A percentile compares a stretch with the other conserved stretches of the same genome.
phyloP scores from a whole-genome alignment of 2,797 vertebrate genomes.

The Parauchenoglanis ngamensis region DNA sequence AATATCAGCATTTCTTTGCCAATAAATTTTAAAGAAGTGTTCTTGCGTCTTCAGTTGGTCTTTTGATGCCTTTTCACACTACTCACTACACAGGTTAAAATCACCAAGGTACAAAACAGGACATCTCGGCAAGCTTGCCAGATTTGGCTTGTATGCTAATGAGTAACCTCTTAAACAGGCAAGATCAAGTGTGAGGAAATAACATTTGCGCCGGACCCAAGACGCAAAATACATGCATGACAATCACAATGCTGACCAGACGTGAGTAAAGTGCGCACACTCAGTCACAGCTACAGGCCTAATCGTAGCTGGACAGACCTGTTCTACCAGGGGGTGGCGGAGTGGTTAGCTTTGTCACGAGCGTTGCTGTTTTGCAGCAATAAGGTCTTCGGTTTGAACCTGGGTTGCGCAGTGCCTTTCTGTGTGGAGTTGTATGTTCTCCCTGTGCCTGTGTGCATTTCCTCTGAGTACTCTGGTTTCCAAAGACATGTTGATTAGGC shows the following conservation, averaged over 20 bases:
- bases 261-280: background rate
- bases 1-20: constrained; percentile 41
- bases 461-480: too few species aligned
- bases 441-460: too few species aligned
- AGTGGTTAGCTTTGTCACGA: too few species aligned
- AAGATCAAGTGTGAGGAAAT: background rate
- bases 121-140: background rate
- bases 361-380: too few species aligned
- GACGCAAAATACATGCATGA: background rate
- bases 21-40: constrained; percentile 36
- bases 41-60: background rate
- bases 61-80: background rate
- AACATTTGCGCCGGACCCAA: background rate
- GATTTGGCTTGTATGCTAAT: background rate
- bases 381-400: too few species aligned
- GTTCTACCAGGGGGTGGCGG: too few species aligned
- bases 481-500: too few species aligned
- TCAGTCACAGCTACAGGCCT: background rate
- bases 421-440: too few species aligned
- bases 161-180: background rate
- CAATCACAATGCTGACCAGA: background rate
- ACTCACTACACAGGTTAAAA: background rate
- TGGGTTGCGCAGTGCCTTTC: too few species aligned
- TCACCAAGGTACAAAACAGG: background rate
- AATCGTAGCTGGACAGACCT: too few species aligned